phyloP scores from a whole-genome alignment of 2,888 invertebrate genomes.

The Boloria selene region DNA sequence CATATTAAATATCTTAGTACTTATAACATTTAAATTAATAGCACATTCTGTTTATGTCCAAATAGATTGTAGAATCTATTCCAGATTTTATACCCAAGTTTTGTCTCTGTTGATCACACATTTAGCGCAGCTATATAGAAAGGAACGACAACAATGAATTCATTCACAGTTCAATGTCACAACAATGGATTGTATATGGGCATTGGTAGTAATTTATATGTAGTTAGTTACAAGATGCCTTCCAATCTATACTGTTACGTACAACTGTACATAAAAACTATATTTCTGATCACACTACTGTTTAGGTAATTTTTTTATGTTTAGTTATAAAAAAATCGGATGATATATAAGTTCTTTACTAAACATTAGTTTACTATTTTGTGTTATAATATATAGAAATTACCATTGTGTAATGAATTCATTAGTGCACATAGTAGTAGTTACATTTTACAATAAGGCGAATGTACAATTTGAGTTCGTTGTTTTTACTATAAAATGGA shows the following conservation, averaged over 20 bases:
- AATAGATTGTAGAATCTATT: slow-evolving; percentile 7
- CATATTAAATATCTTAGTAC: neutral
- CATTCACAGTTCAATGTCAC: slow-evolving; percentile 62
- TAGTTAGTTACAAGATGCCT: slow-evolving; percentile 17
- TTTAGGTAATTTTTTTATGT: neutral
- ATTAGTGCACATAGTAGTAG: slow-evolving; percentile 20
- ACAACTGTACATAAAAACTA: neutral
- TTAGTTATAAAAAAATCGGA: neutral
- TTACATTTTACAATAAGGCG: slow-evolving; percentile 31
- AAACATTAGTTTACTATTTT: neutral
- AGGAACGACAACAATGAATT: slow-evolving; percentile 51
- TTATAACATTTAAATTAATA: neutral
- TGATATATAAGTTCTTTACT: neutral
- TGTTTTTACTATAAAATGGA: slow-evolving; percentile 17
- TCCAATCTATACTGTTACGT: slow-evolving; percentile 15
- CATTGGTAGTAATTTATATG: slow-evolving; percentile 11
- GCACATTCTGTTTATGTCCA: neutral
- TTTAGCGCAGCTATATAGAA: slow-evolving; percentile 41
- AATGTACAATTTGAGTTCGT: slow-evolving; percentile 28
- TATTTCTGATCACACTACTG: neutral
- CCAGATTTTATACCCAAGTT: slow-evolving; percentile 26
- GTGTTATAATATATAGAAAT: slow-evolving; percentile 1
- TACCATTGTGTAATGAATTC: slow-evolving; percentile 15
- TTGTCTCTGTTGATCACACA: slow-evolving; percentile 51
- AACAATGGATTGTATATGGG: slow-evolving; percentile 53